Percentiles rank a stretch among this genome's conserved stretches.
Evolutionary conservation across 2,113 vertebrate genomes (phyloP).

Genomic region (Rhinichthys klamathensis): DNA sequence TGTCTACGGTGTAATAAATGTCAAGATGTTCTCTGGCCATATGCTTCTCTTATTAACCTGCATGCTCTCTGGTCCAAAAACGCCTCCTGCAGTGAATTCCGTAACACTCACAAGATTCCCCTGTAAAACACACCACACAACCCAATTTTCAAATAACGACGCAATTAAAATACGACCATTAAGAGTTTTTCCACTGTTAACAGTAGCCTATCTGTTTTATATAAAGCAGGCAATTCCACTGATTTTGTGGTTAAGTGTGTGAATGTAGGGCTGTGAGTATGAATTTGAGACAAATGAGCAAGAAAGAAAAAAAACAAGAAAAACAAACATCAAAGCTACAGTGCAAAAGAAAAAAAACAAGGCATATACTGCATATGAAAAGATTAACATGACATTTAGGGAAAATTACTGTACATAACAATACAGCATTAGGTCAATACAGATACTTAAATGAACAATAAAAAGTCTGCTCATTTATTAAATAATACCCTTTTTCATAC

Average conservation of each 20-base stretch:
- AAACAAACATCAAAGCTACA: slow-evolving; percentile 9
- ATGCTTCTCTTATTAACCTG: slow-evolving; percentile 48
- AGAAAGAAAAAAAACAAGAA: neutral
- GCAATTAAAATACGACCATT: slow-evolving; percentile 48
- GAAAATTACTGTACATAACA: neutral
- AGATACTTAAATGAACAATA: neutral
- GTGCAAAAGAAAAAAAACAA: neutral
- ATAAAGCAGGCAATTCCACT: slow-evolving; percentile 29
- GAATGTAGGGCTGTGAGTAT: neutral
- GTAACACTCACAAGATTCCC: slow-evolving; percentile 26
- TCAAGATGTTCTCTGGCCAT: slow-evolving; percentile 42
- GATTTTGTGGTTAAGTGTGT: slow-evolving; percentile 23
- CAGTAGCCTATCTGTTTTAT: slow-evolving; percentile 31
- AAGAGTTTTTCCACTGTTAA: slow-evolving; percentile 48
- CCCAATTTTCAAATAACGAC: slow-evolving; percentile 33
- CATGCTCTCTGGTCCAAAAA: slow-evolving; percentile 15
- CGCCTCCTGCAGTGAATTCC: slow-evolving; percentile 42
- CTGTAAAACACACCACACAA: slow-evolving; percentile 43
- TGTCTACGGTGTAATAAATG: slow-evolving; percentile 47
- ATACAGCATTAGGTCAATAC: neutral
- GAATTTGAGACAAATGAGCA: neutral
- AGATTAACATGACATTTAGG: neutral
- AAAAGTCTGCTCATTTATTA: neutral
- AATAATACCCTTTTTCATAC: neutral
- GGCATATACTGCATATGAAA: neutral